Percentiles rank a stretch among this genome's conserved stretches.
Evolutionary conservation across 1,140 invertebrate genomes (phyloP).

Genomic region (Laupala kohalensis): DNA sequence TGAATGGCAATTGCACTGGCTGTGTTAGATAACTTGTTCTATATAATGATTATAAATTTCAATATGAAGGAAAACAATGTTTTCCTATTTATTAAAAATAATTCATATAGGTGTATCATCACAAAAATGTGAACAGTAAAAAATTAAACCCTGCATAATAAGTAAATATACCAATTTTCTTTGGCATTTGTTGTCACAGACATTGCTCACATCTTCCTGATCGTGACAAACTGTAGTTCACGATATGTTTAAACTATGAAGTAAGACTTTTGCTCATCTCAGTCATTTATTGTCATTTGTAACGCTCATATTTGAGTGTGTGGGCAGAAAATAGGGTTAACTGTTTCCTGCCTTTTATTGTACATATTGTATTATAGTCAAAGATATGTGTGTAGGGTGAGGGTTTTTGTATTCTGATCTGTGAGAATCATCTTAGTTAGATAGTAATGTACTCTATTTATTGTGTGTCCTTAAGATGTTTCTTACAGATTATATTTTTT

Average conservation of each 20-base stretch:
- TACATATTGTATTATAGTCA: constrained; percentile 12
- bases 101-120: too few species aligned
- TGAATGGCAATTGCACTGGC: not conserved
- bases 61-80: not conserved
- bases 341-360: constrained; percentile 8
- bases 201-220: constrained; percentile 1
- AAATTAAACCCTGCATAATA: not conserved
- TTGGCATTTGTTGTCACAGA: not conserved
- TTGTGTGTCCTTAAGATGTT: constrained; percentile 10
- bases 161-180: constrained; percentile 1
- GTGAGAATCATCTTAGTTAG: constrained; percentile 8
- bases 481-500: constrained; percentile 10
- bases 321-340: not conserved
- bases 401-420: constrained; percentile 5
- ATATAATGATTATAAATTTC: not conserved
- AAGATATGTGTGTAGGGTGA: constrained; percentile 3
- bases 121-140: not conserved
- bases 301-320: not conserved
- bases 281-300: not conserved
- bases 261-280: constrained; percentile 10
- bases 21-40: not conserved
- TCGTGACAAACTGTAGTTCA: not conserved
- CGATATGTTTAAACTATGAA: not conserved
- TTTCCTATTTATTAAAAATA: not conserved
- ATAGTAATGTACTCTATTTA: constrained; percentile 12